phyloP scores from a whole-genome alignment of 2,888 invertebrate genomes.

The Clunio marinus region DNA sequence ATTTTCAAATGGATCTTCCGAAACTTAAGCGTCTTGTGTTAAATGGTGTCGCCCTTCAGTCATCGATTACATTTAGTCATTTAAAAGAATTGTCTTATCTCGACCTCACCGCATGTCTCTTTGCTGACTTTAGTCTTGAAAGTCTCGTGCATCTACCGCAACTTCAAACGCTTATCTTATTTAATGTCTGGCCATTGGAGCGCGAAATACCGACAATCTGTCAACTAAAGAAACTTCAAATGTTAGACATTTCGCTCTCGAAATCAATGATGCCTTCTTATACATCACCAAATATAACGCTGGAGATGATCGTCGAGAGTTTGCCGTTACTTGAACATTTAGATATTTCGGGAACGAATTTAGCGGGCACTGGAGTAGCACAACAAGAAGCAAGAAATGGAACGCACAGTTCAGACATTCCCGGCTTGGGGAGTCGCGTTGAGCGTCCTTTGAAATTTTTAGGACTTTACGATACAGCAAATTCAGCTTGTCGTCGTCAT shows the following conservation, averaged over 20 bases:
- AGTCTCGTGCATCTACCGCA: constrained; percentile 59
- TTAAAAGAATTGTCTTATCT: constrained; percentile 48
- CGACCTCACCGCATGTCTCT: constrained; percentile 50
- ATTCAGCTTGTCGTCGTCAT: constrained; percentile 84
- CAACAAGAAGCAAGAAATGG: constrained; percentile 51
- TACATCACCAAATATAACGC: constrained; percentile 41
- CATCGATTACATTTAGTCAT: constrained; percentile 46
- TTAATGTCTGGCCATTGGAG: constrained; percentile 64
- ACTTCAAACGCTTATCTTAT: constrained; percentile 70
- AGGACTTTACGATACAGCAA: constrained; percentile 83
- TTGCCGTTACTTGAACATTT: constrained; percentile 74
- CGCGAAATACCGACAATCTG: constrained; percentile 59
- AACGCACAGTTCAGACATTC: constrained; percentile 68
- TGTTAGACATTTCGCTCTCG: constrained; percentile 74
- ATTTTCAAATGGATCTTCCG: constrained; percentile 55
- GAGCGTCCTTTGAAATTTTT: constrained; percentile 79
- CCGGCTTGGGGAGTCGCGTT: constrained; percentile 75
- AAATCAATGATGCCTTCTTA: constrained; percentile 36
- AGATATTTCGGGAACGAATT: constrained; percentile 94
- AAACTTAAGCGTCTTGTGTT: constrained; percentile 49
- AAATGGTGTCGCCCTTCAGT: constrained; percentile 50
- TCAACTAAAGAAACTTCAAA: constrained; percentile 57
- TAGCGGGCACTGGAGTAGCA: constrained; percentile 80
- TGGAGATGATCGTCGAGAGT: constrained; percentile 66
- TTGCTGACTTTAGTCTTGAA: constrained; percentile 50